phyloP scores from a whole-genome alignment of 1,140 invertebrate genomes.

The Ceratina calcarata region DNA sequence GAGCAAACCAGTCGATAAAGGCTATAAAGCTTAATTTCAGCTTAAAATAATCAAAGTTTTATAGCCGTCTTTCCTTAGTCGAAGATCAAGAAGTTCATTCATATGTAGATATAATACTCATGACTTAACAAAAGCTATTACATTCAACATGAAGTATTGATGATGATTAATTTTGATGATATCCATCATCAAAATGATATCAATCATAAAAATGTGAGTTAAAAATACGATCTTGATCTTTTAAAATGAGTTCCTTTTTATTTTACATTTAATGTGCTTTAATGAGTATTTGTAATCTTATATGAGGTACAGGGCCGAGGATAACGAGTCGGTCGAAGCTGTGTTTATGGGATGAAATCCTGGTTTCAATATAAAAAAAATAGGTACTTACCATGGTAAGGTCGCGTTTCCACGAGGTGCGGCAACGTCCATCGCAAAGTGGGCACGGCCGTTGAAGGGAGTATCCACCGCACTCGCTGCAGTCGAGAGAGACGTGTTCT shows the following conservation, averaged over 20 bases:
- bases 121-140: no score
- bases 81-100: neutral
- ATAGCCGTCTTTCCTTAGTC: neutral
- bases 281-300: neutral
- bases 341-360: neutral
- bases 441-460: conserved; percentile 88
- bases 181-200: no score
- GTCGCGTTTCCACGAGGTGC: conserved; percentile 88
- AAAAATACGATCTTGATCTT: neutral
- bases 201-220: neutral
- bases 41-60: conserved; percentile 2
- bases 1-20: conserved; percentile 1
- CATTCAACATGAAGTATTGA: no score
- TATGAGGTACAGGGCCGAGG: neutral
- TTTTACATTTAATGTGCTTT: neutral
- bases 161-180: no score
- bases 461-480: conserved; percentile 91
- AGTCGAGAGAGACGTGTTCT: conserved; percentile 89
- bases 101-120: neutral
- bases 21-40: conserved; percentile 8
- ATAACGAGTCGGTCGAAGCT: neutral
- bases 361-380: neutral
- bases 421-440: conserved; percentile 88
- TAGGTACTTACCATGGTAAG: conserved; percentile 85
- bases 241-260: neutral